Base-by-base conservation (phyloP, 2,797 vertebrate genomes). In the Naso thynnoides region DNA sequence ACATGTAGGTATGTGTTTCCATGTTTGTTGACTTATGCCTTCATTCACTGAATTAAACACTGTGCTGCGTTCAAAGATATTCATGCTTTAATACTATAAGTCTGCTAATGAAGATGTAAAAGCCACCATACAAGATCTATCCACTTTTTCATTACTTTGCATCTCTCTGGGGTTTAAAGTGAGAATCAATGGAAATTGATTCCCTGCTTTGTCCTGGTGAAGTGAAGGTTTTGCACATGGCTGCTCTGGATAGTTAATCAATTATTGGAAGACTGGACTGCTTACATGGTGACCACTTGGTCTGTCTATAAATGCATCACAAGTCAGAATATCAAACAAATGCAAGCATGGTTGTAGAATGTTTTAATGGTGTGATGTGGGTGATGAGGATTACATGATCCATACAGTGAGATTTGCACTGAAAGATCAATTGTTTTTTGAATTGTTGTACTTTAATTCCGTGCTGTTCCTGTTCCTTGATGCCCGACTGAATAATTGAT, bases 121-220 rank as follows among this genome's bases (percentile, higher is more conserved):
- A 67, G 29, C n/a, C 36, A 62, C 5, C 6, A 66, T 54, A 23
- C 9, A 31, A 26, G 29, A 31, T 41, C 26, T 16, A 45, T 73
- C 18, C 33, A 19, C 18, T 63, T 83, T 76, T 61, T 45, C 59
- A 81, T 84, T 71, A 75, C 33, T 29, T 60, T 70, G 57, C 75
- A 58, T 53, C 52, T 77, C 39, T 71, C 33, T 27, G 18, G 33
- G 52, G 57, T 41, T 59, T 10, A 69, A 41, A 64, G 31, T 21
- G 41, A 26, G 21, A 76, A 87, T 86, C 77, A 48, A 78, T 84
- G 36, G 29, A 33, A 76, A 50, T 73, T 54, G 81, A 86, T 85
- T 77, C 18, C 16, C 41, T 52, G 14, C 29, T 70, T 65, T 74
- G 61, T 73, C 18, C 27, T 39, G 7, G 33, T 65, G 39, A 62